Evolutionary conservation across 2,888 invertebrate species (phyloP).

Genomic region (Acanthosepion lycidas): DNA sequence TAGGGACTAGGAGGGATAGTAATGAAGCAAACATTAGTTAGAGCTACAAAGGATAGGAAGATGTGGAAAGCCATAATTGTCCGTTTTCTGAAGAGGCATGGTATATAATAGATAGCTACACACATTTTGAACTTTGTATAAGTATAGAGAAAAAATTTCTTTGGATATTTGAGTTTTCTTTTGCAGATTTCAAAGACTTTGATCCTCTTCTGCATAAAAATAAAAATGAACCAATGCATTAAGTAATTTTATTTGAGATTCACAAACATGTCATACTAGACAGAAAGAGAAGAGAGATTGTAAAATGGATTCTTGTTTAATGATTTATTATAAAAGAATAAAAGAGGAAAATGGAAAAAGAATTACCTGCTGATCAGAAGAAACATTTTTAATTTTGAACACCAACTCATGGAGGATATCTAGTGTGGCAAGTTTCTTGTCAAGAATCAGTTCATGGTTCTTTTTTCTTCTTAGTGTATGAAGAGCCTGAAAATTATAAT

Average conservation of each 20-base stretch:
- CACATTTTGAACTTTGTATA: no score
- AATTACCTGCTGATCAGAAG: conserved; percentile 40
- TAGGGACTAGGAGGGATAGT: no score
- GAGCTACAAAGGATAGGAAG: no score
- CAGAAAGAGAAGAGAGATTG: neutral
- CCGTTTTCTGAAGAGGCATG: no score
- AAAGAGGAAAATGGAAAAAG: neutral
- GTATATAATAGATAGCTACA: no score
- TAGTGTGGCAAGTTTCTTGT: conserved; percentile 44
- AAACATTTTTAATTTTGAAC: conserved; percentile 43
- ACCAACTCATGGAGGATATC: conserved; percentile 44
- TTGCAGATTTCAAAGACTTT: neutral
- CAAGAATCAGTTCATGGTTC: neutral
- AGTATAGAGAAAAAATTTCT: neutral
- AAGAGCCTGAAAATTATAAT: conserved; percentile 16
- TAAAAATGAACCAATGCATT: neutral
- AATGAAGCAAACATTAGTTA: no score
- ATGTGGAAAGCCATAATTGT: no score
- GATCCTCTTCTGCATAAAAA: neutral
- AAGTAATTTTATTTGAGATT: neutral
- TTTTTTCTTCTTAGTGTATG: conserved; percentile 24
- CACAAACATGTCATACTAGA: neutral
- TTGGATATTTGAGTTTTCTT: neutral
- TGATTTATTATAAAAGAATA: neutral
- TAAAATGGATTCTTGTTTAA: neutral